phyloP scores from a whole-genome alignment of 2,113 vertebrate genomes.

The Boleophthalmus pectinirostris region DNA sequence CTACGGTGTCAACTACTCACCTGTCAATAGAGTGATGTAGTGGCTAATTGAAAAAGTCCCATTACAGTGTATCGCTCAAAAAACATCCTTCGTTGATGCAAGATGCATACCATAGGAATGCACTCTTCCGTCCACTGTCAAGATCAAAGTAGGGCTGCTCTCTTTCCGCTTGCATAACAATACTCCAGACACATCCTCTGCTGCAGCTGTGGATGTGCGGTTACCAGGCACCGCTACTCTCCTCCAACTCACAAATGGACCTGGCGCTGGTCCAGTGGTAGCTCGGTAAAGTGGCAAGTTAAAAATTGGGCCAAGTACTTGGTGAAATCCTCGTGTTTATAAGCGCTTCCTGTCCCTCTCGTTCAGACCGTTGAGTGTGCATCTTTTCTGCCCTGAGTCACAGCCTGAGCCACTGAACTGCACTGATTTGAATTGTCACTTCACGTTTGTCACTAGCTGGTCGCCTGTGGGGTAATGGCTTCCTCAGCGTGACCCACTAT shows the following conservation, averaged over 20 bases:
- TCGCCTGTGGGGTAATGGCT: constrained; percentile 50
- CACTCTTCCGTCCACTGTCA: constrained; percentile 39
- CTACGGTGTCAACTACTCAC: background rate
- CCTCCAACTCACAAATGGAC: constrained; percentile 66
- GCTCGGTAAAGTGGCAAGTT: constrained; percentile 46
- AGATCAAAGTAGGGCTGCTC: constrained; percentile 58
- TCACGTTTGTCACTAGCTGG: constrained; percentile 46
- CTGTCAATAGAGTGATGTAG: background rate
- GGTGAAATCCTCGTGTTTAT: constrained; percentile 24
- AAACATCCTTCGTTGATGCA: background rate
- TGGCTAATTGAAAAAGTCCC: background rate
- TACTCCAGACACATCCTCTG: constrained; percentile 48
- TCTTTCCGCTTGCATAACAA: constrained; percentile 68
- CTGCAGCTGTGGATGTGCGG: constrained; percentile 58
- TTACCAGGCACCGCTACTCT: constrained; percentile 18
- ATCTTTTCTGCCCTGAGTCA: constrained; percentile 59
- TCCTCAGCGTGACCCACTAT: constrained; percentile 30
- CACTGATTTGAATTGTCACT: constrained; percentile 66
- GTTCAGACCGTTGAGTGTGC: constrained; percentile 24
- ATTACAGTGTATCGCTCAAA: background rate
- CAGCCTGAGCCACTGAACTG: constrained; percentile 54
- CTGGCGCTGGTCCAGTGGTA: constrained; percentile 41
- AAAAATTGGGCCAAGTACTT: constrained; percentile 34
- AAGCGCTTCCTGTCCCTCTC: background rate
- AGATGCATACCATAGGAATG: constrained; percentile 31